phyloP scores from a whole-genome alignment of 2,113 vertebrate species.

The Orientallactaga bullata region DNA sequence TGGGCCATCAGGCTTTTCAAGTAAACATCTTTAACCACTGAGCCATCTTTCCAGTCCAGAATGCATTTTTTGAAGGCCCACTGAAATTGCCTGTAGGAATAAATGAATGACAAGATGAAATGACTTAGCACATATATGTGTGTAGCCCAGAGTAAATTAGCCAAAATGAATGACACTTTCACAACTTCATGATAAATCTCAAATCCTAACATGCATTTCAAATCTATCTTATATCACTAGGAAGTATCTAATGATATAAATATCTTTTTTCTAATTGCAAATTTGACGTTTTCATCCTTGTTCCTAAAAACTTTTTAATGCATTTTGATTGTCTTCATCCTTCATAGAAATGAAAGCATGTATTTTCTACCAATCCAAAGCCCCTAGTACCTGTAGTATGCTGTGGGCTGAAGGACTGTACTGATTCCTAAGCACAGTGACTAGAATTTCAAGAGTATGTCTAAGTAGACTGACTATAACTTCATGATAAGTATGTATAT shows the following conservation, averaged over 20 bases:
- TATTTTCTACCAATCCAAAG: conserved; percentile 49
- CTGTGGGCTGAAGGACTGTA: conserved; percentile 83
- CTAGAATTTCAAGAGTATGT: conserved; percentile 67
- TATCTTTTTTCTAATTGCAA: conserved; percentile 53
- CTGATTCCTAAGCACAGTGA: conserved; percentile 72
- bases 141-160: conserved; percentile 42
- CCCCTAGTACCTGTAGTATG: conserved; percentile 58
- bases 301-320: conserved; percentile 72
- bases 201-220: neutral
- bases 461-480: conserved; percentile 69
- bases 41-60: neutral
- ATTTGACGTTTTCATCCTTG: conserved; percentile 46
- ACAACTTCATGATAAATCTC: conserved; percentile 51
- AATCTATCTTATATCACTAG: neutral
- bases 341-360: neutral
- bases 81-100: conserved; percentile 50
- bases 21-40: no score
- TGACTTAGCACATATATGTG: conserved; percentile 15
- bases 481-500: conserved; percentile 37
- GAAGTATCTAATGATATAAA: neutral
- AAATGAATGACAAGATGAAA: conserved; percentile 49
- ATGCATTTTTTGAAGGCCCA: conserved; percentile 73
- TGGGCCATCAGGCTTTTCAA: no score
- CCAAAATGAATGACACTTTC: conserved; percentile 26
- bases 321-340: conserved; percentile 49